Evolutionary conservation across 53 echinoderm and acorn worm genomes (phyloP), one percentile per base, ranked within the genome.

Genomic region (Luidia sarsii): DNA sequence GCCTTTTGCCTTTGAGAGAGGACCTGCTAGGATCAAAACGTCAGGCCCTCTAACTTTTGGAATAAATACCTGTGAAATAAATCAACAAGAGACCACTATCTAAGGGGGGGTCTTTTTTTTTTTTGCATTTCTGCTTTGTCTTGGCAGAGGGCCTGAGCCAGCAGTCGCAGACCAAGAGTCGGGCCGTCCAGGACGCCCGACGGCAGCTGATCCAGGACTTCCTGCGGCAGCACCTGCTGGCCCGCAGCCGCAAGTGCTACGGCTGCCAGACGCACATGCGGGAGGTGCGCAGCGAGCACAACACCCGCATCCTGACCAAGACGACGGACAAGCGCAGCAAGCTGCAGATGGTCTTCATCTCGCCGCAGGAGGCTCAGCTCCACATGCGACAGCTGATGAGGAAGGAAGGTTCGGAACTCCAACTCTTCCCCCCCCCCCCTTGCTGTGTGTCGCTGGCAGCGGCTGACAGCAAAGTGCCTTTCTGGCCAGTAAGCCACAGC

Each of bases 261-360:
- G 66, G 61, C 28, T 93, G 97, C 62, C 41, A 75, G 11, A 62
- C 41, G 5, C 50, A 27, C 1, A 71, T 93, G 0, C 90, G 87
- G 19, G 84, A 90, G 36, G 82, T 94, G 27, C 90, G 93, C 48
- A 22, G 85, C 25, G 89, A 91, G 46, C 90, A 93, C 70, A 97
- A 97, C 60, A 75, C 71, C 32, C 85, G 82, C 18, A 82, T 92
- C 64, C 83, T 92, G 18, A 95, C 92, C 30, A 95, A 95, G 82
- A 20, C 22, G 0, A 80, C 75, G 1, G 48, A 71, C 1, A 20
- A 39, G 11, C 74, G 80, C n/a, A 83, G 39, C 37, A 75, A 68
- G 7, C 35, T 71, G 4, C 87, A 75, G 70, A 87, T 65, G 74
- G 89, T 93, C 11, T 80, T 71, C 39, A 71, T 97, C 16, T 90